Base-by-base conservation (phyloP, 37 sponge, comb jelly and placozoan genomes). In the Amphimedon queenslandica region DNA sequence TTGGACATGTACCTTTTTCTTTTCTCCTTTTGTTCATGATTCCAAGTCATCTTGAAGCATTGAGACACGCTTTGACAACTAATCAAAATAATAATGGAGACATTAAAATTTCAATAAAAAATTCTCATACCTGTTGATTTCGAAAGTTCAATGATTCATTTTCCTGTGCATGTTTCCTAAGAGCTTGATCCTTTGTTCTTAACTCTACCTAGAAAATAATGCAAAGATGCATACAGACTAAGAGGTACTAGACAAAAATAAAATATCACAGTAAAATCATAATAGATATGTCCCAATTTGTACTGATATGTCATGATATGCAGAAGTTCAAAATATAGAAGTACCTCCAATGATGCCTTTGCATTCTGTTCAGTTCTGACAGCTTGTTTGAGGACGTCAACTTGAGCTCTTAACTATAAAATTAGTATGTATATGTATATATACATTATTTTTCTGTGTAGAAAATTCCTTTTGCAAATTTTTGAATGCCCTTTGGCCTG, bases 371-470 rank as follows among this genome's bases (percentile, higher is more conserved):
- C 97, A 27, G 86, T 91, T 42, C 70, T 34, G 20, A 93, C 61
- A 25, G 87, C 90, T 42, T 89, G 82, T 80, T 93, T 96, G 69
- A 96, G 73, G 5, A 96, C 86, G 35, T 73, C 81, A 41, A 89
- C 80, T 58, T 96, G 97, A 39, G 61, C 63, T 32, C 81, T 82
- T 13, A 87, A 64, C 91, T 92, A 40, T n/a, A n/a, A n/a, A n/a
- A n/a, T n/a, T n/a, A n/a, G n/a, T n/a, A n/a, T n/a, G n/a, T n/a
- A n/a, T n/a, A n/a, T n/a, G n/a, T n/a, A n/a, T n/a, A n/a, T n/a
- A n/a, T n/a, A n/a, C n/a, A n/a, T n/a, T n/a, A n/a, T n/a, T n/a
- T n/a, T n/a, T n/a, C n/a, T 11, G 23, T 13, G 33, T 3, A 27
- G 33, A 57, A 30, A 38, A 8, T n/a, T 10, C 37, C 6, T n/a